Conservation (phyloP, 2,888 invertebrate genomes). For the Conops quadrifasciatus region DNA sequence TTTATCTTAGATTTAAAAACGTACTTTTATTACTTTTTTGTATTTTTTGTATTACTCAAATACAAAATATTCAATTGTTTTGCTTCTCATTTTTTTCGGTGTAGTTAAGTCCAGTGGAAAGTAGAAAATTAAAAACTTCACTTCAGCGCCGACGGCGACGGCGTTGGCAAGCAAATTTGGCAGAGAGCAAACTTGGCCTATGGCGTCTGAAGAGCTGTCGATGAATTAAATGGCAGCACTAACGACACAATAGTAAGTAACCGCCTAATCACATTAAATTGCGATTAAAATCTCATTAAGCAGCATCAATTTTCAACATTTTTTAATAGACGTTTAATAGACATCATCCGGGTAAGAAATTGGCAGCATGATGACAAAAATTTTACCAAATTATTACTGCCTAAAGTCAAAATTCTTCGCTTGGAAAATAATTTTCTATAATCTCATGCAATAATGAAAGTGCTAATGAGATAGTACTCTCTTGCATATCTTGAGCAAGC, state of each 20-base stretch:
- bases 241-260: not conserved
- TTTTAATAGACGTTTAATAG: slow-evolving; percentile 3
- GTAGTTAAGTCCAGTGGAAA: not conserved
- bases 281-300: slow-evolving; percentile 28
- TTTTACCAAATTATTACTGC: not conserved
- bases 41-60: no score
- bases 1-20: no score
- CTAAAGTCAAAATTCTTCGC: not conserved
- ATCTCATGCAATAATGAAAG: no score
- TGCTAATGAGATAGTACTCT: no score
- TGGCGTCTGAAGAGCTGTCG: not conserved
- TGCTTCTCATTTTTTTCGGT: no score
- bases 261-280: slow-evolving; percentile 11
- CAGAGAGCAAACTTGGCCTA: not conserved
- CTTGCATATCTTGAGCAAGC: no score
- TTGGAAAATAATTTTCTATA: not conserved
- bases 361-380: not conserved
- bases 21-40: no score
- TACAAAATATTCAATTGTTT: no score
- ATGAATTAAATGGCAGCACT: not conserved
- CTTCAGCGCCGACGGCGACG: not conserved
- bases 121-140: not conserved
- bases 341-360: not conserved
- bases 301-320: slow-evolving; percentile 2
- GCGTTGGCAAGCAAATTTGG: not conserved